Evolutionary conservation across 2,797 vertebrate genomes (phyloP).

Genomic region (Helicolenus hilgendorfi): DNA sequence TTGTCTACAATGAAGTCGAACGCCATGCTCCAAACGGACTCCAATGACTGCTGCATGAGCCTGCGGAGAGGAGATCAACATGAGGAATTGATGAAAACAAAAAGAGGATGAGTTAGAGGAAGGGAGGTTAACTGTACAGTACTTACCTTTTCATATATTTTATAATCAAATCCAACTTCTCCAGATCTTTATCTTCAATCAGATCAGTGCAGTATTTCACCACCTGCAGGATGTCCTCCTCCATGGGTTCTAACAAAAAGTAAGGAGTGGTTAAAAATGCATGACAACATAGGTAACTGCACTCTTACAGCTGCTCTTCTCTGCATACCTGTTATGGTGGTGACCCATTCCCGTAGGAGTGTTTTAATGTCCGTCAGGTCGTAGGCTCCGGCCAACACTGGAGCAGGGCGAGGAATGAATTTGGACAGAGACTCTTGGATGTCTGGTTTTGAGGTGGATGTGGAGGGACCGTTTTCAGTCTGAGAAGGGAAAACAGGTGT

Average conservation of each 20-base stretch:
- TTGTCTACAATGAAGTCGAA: constrained; percentile 99
- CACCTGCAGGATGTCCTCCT: constrained; percentile 99
- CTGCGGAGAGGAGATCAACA: constrained; percentile 77
- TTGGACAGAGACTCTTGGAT: constrained; percentile 71
- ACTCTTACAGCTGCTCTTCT: background rate
- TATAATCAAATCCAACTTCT: constrained; percentile 97
- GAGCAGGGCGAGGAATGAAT: constrained; percentile 84
- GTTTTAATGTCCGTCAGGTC: constrained; percentile 95
- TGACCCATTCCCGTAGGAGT: constrained; percentile 96
- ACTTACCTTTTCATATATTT: constrained; percentile 98
- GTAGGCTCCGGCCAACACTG: constrained; percentile 95
- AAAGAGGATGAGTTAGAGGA: background rate
- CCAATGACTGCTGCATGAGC: constrained; percentile 97
- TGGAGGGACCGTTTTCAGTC: constrained; percentile 90
- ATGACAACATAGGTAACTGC: background rate
- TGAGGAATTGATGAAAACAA: background rate
- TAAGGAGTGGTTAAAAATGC: background rate
- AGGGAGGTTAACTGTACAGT: background rate
- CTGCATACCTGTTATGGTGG: constrained; percentile 91
- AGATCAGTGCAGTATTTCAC: constrained; percentile 98
- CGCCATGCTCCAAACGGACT: constrained; percentile 99
- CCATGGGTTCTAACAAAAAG: constrained; percentile 95
- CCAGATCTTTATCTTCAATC: constrained; percentile 98
- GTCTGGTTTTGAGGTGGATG: constrained; percentile 81
- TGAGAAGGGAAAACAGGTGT: constrained; percentile 57